Conservation (phyloP, 2,888 invertebrate genomes). For the Didymodactylos carnosus region DNA sequence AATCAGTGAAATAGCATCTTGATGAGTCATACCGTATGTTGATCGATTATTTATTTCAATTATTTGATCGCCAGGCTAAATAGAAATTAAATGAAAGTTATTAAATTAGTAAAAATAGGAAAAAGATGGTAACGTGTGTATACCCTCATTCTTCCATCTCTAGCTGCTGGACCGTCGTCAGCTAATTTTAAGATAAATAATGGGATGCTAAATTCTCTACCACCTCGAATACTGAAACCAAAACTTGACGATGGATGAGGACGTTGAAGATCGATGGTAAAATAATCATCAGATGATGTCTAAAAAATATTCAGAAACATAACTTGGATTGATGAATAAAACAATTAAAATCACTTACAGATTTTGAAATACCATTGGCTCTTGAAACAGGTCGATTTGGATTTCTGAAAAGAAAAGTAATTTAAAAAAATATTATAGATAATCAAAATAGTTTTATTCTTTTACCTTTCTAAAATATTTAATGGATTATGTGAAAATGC, state of each 20-base stretch:
- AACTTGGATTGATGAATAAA: neutral
- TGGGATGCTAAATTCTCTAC: constrained; percentile 54
- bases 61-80: constrained; percentile 43
- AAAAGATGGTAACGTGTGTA: neutral
- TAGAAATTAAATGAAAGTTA: neutral
- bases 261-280: neutral
- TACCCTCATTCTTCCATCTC: constrained; percentile 30
- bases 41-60: constrained; percentile 50
- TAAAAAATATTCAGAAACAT: too few relatives aligned
- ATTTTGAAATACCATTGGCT: neutral
- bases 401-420: neutral
- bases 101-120: neutral
- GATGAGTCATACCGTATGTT: constrained; percentile 51
- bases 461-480: neutral
- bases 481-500: neutral
- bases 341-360: neutral
- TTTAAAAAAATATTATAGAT: neutral
- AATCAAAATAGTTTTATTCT: neutral
- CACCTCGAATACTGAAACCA: constrained; percentile 56
- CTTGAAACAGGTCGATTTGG: neutral
- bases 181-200: constrained; percentile 52
- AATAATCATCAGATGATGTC: neutral
- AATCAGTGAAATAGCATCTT: constrained; percentile 51
- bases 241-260: constrained; percentile 36
- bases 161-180: constrained; percentile 39